Evolutionary conservation across 2,888 invertebrate species (phyloP).

Genomic region (Steinernema hermaphroditum): DNA sequence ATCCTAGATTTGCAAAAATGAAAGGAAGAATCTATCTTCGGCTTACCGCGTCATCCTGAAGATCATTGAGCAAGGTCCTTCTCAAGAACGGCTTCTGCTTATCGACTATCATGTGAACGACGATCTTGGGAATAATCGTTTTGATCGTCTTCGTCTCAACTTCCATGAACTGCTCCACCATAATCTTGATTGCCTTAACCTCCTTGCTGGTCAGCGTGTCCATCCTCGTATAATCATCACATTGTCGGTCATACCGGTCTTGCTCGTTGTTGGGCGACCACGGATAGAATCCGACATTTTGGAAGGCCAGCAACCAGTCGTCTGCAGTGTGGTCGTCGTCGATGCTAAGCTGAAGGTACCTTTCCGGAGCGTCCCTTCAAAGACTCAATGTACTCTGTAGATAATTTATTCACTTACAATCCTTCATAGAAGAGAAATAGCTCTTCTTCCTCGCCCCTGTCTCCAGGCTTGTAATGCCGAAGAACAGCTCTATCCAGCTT

Average conservation of each 20-base stretch:
- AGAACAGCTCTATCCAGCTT: background rate
- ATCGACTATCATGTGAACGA: background rate
- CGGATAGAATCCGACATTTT: background rate
- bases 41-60: background rate
- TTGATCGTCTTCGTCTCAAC: background rate
- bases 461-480: background rate
- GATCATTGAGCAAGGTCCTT: background rate
- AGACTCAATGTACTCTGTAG: background rate
- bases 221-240: background rate
- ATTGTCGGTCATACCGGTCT: background rate
- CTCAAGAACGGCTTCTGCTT: background rate
- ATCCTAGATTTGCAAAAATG: too few relatives aligned
- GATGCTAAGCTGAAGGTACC: background rate
- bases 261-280: background rate
- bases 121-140: background rate
- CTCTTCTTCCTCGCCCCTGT: background rate
- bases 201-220: background rate
- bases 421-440: background rate
- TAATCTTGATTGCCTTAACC: background rate
- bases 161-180: background rate
- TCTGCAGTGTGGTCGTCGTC: background rate
- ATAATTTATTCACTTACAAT: background rate
- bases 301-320: background rate
- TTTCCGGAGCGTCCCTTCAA: background rate
- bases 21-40: too few relatives aligned